Evolutionary conservation across 2,888 invertebrate genomes (phyloP), one percentile per base, ranked within the genome.

Genomic region (Orgyia antiqua): DNA sequence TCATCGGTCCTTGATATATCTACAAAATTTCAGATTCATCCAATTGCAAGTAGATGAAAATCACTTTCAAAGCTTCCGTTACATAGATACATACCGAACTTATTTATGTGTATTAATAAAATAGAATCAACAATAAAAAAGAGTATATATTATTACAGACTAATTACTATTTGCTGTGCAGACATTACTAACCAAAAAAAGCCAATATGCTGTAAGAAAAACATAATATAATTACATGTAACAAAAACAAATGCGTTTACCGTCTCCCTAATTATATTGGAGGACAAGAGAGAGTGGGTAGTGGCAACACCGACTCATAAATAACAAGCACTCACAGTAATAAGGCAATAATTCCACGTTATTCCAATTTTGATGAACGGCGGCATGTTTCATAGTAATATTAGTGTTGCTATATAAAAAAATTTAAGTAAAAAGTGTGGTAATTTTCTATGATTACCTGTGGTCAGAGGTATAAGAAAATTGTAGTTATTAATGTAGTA

Each of bases 291-390:
- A 23, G 29, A 33, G 19, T 17, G 17, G 30, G 23, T 29, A 18
- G 28, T 41, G 44, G 36, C 37, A 31, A 39, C 43, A 40, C 29
- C 19, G 17, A 4, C 20, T 10, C 36, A 27, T 42, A 42, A 51
- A 47, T 45, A 31, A 47, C 31, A 27, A 28, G 27, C 52, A 48
- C 48, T 48, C 41, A 40, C 17, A 19, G 31, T 47, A 51, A 47
- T 43, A 48, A 51, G 29, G 25, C 35, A 27, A 39, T 33, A 25
- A 33, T 38, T 39, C 31, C 23, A 34, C 24, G 31, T 36, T 32
- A 17, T 10, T 29, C 13, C 25, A 8, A 3, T 17, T 36, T 34
- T 42, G 46, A 37, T 30, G 20, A 21, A 45, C 26, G 27, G 13
- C 20, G 17, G 4, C 17, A 17, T 28, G 27, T 30, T 24, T 27